These are phyloP conservation scores for Apistogramma diplotaenia DNA, from an alignment of 2,113 vertebrate species.

Conservation along the genomic window DNA sequence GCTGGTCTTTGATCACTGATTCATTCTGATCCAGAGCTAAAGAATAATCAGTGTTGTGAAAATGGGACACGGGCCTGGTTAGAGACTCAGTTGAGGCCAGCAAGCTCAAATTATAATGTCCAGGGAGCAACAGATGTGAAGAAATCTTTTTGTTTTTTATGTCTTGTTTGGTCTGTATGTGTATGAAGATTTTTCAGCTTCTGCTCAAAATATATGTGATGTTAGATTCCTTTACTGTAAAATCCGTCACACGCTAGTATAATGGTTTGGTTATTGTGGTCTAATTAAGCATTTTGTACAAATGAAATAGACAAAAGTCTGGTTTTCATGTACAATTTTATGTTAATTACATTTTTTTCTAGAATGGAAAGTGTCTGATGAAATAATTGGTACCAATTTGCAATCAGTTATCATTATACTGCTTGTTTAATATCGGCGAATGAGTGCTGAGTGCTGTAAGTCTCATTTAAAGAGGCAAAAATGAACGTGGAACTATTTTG, in stretches of 20 bases:
- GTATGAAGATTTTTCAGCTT: not conserved
- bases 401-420: slow-evolving; percentile 1
- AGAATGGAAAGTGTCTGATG: not conserved
- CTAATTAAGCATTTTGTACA: not conserved
- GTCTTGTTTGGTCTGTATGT: not conserved
- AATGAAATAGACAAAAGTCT: not conserved
- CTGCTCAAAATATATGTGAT: not conserved
- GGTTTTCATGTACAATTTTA: not conserved
- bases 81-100: slow-evolving; percentile 31
- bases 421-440: not conserved
- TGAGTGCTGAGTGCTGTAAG: not conserved
- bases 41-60: slow-evolving; percentile 67
- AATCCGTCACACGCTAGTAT: not conserved
- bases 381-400: slow-evolving; percentile 14
- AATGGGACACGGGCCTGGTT: slow-evolving; percentile 56
- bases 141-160: not conserved
- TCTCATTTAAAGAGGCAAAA: not conserved
- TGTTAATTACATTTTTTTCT: slow-evolving; percentile 5
- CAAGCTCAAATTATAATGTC: slow-evolving; percentile 39
- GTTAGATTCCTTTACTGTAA: not conserved
- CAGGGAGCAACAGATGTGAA: slow-evolving; percentile 15
- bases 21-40: slow-evolving; percentile 69
- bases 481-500: not conserved
- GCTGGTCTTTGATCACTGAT: slow-evolving; percentile 73
- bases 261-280: not conserved